Base-by-base conservation (phyloP, 1,140 invertebrate genomes). In the Centruroides vittatus region DNA sequence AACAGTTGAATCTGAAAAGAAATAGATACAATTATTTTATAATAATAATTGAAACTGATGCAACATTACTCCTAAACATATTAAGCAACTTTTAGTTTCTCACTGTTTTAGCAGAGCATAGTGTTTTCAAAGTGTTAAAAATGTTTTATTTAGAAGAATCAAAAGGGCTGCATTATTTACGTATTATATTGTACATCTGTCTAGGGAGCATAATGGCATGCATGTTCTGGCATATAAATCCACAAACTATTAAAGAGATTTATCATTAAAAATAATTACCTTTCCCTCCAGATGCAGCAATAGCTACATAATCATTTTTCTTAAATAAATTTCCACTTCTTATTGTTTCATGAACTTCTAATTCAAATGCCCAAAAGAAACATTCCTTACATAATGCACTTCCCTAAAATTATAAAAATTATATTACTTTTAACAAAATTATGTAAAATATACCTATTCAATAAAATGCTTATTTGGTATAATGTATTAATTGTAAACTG, bases 261-360 rank as follows among this genome's bases (percentile, higher is more conserved):
- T 23, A 23, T 23, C 23, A 23, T 23, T 23, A 23, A 23, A 23
- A 23, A 23, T 23, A 23, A 23, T 35, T 63, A 77, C 75, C 76
- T 80, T 99, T 99, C 55, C 97, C 97, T 59, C 97, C 96, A 62
- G 93, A 97, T 35, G 95, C 96, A 48, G 89, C 96, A 55, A 99
- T 85, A 5, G 94, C 95, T 34, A 99, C 89, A 62, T 84, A 87
- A 68, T 94, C 84, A 9, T 91, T 92, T 61, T 74, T 77, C 62
- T 84, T 82, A 71, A 99, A 98, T 52, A 99, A 78, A 66, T 86
- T 80, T n/a, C 82, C 85, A 70, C 83, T 80, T 7, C 78, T 78
- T 61, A 99, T 97, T 1, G 95, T 99, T 70, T 88, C 81, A 76
- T 99, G 95, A 67, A 99, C 85, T 80, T 99, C 97, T 61, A 85